Percentiles rank a stretch among this genome's conserved stretches.
phyloP scores from a whole-genome alignment of 2,888 invertebrate species.

The Ectropis crepuscularia region DNA sequence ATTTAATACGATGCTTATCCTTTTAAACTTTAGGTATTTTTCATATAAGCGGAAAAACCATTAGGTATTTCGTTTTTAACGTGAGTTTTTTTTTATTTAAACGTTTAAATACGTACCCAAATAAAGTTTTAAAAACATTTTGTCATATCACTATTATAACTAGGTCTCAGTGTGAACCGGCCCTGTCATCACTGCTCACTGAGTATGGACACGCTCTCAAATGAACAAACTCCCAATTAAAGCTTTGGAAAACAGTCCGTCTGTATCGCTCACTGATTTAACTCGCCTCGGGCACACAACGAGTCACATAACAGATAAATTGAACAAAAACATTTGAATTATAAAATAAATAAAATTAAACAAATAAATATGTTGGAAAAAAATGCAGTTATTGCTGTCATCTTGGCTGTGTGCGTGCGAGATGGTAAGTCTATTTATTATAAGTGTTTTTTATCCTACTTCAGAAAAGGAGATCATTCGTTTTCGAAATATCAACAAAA shows the following conservation, averaged over 20 bases:
- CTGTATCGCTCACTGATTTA: constrained; percentile 37
- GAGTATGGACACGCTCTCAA: constrained; percentile 31
- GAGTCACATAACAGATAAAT: constrained; percentile 7
- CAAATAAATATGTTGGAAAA: constrained; percentile 27
- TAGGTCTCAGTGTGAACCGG: not conserved
- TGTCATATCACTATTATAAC: too few species aligned
- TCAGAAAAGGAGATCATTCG: too few species aligned
- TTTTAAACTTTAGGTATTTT: too few species aligned
- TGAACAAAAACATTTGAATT: constrained; percentile 15
- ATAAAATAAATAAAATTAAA: constrained; percentile 14
- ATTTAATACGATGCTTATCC: too few species aligned
- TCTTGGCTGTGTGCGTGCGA: constrained; percentile 27
- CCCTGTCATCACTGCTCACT: constrained; percentile 2
- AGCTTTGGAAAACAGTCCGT: constrained; percentile 50
- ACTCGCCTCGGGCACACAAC: constrained; percentile 32
- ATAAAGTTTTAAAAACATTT: too few species aligned
- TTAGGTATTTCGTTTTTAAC: too few species aligned
- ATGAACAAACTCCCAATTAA: constrained; percentile 22
- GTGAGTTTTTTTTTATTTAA: too few species aligned
- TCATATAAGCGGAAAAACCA: too few species aligned
- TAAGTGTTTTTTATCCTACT: not conserved
- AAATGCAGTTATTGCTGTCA: constrained; percentile 13
- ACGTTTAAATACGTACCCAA: too few species aligned
- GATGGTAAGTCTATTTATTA: constrained; percentile 30
- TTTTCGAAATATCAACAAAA: too few species aligned